These are phyloP conservation scores for Melanocharis versteri DNA, from an alignment of 2,113 vertebrate species.

Conservation along the genomic window DNA sequence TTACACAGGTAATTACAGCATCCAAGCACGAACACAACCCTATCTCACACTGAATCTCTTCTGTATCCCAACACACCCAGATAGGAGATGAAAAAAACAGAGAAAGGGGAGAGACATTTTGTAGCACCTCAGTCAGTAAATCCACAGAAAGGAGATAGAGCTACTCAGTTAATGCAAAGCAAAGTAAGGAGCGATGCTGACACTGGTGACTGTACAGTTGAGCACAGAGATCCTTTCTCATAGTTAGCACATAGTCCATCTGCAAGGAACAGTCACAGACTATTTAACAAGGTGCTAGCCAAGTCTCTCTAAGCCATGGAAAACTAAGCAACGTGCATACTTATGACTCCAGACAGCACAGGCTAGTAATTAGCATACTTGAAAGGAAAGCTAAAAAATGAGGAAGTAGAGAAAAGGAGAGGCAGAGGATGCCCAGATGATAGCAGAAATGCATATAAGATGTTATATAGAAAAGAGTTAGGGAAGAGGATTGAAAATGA, in stretches of 20 bases:
- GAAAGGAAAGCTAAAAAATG: not conserved
- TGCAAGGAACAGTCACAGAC: not conserved
- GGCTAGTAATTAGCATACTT: not conserved
- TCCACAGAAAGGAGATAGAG: not conserved
- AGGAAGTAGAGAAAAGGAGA: not conserved
- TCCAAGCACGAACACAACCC: not conserved
- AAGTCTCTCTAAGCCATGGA: not conserved
- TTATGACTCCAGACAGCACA: not conserved
- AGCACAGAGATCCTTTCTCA: not conserved
- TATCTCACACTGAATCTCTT: not conserved
- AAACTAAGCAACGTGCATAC: not conserved
- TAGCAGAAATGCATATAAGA: not conserved
- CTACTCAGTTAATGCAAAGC: not conserved
- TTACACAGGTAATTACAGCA: not conserved
- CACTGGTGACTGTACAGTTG: not conserved
- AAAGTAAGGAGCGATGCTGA: not conserved
- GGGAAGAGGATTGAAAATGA: slow-evolving; percentile 6
- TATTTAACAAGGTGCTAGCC: not conserved
- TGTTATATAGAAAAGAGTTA: not conserved
- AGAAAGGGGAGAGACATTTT: not conserved
- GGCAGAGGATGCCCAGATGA: not conserved
- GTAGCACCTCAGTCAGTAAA: not conserved
- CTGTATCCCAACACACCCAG: not conserved
- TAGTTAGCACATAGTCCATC: not conserved
- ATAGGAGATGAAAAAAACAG: not conserved